Base-by-base conservation (phyloP, 1,140 invertebrate genomes). In the Agrypnia vestita region DNA sequence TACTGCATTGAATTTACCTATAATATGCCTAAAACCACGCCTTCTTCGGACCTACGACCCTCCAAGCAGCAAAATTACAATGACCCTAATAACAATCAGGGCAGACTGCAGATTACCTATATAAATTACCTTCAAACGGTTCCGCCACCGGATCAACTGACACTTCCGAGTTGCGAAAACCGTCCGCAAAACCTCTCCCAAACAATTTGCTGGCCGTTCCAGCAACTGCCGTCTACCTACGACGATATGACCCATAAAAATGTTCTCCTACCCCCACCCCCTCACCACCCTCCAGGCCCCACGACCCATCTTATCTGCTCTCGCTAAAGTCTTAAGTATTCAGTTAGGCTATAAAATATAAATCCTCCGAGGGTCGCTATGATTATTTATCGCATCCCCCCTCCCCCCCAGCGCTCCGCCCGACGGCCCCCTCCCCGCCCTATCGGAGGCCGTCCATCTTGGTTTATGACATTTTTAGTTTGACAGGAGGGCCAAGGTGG, bases 281-380 rank as follows among this genome's bases (percentile, higher is more conserved):
- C n/a, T 7, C n/a, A n/a, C 25, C 25, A 35, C 55, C 15, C 15
- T n/a, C 55, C 55, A 10, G 53, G 7, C 8, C 55, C 0, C 17
- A 10, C 4, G 15, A 59, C 55, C 55, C 55, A 35, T 35, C 25
- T 59, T 15, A 19, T 15, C 55, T 15, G 15, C 55, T 10, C 61
- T 35, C 19, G 25, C 25, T 44, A 71, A 71, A 71, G 67, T 71
- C 67, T 71, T 49, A 49, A 71, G 67, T 71, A 71, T 71, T 71
- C 67, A 71, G 67, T 71, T 71, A 71, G 67, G 67, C 67, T 71
- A 71, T 71, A 71, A 71, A 71, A 71, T 71, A 71, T 71, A 71
- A 71, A 71, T 71, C 67, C 67, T 71, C 46, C 4, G 67, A 71
- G 67, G 67, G 67, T 71, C 46, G 15, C 67, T 49, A 49, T 71